Base-by-base conservation (phyloP, 2,797 vertebrate genomes). In the Helarctos malayanus region DNA sequence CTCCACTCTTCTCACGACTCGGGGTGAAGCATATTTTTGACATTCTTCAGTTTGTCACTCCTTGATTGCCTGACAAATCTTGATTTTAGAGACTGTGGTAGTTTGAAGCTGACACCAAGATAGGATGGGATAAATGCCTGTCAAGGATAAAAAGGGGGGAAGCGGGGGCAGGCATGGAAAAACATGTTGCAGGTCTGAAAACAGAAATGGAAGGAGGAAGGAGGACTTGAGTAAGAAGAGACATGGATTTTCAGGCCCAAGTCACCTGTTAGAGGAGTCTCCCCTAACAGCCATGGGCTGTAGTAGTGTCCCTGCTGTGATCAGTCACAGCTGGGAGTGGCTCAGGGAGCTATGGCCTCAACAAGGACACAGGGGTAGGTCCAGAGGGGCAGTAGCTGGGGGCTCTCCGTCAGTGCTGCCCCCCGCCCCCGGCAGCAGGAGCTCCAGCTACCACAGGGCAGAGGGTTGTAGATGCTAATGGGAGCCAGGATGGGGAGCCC, bases 11-110 rank as follows among this genome's bases (percentile, higher is more conserved):
- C 7, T 92, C 57, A 65, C 52, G 38, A 83, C 29, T 76, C 1
- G 69, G 38, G 49, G 32, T 45, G 29, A 92, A 41, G 9, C 4
- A 11, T 78, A 47, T 32, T 90, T 96, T 91, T 75, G 45, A 56
- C 91, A 94, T 29, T 89, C 59, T 61, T 45, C 23, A 76, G 7
- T 75, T 89, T 68, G 41, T 41, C 41, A 41, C 27, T 85, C 12
- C 54, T 83, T 78, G 47, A 59, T 89, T 94, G 93, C 27, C 68
- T 96, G 75, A 65, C 80, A 68, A 27, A 54, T 12, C 61, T 88
- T 69, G 76, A 76, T 29, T 80, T 90, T 87, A 73, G 47, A 89
- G 78, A 78, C 32, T 76, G 10, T 82, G 45, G 93, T 78, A 35
- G 29, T 91, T 75, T 96, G 91, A 65, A 78, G 80, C 32, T 54